A percentile compares a stretch with the other conserved stretches of the same genome.
Evolutionary conservation across 2,888 invertebrate genomes (phyloP).

Genomic region (Acronicta alni): DNA sequence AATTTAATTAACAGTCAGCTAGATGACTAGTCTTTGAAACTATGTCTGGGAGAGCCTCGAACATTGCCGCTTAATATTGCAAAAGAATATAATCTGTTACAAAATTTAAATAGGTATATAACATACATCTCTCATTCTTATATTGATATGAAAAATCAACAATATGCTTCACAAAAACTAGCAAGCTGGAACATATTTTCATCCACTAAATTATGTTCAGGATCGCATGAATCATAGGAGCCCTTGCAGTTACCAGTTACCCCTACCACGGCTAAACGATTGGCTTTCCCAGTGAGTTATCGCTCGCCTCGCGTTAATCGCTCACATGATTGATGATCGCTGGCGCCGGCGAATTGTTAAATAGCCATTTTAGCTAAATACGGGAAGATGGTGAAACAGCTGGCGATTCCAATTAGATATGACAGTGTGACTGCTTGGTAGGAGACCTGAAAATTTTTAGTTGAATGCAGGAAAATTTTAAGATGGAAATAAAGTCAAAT

Average conservation of each 20-base stretch:
- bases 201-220: constrained; percentile 51
- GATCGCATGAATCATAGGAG: constrained; percentile 51
- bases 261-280: constrained; percentile 56
- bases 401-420: constrained; percentile 52
- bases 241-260: constrained; percentile 45
- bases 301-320: constrained; percentile 53
- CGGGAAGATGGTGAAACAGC: constrained; percentile 50
- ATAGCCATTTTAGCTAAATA: constrained; percentile 66
- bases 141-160: constrained; percentile 6
- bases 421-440: constrained; percentile 20
- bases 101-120: too few relatives aligned
- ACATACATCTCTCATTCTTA: too few relatives aligned
- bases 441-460: constrained; percentile 7
- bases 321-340: constrained; percentile 55
- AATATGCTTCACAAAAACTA: constrained; percentile 30
- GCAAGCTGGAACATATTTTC: constrained; percentile 37
- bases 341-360: constrained; percentile 59
- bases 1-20: background rate
- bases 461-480: constrained; percentile 21
- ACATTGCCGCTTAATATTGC: too few relatives aligned
- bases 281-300: constrained; percentile 59
- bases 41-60: too few relatives aligned
- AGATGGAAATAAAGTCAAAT: too few relatives aligned
- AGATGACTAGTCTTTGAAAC: background rate
- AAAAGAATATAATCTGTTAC: too few relatives aligned